Evolutionary conservation across 2,797 vertebrate genomes (phyloP).

Genomic region (Myoxocephalus aenaeus): DNA sequence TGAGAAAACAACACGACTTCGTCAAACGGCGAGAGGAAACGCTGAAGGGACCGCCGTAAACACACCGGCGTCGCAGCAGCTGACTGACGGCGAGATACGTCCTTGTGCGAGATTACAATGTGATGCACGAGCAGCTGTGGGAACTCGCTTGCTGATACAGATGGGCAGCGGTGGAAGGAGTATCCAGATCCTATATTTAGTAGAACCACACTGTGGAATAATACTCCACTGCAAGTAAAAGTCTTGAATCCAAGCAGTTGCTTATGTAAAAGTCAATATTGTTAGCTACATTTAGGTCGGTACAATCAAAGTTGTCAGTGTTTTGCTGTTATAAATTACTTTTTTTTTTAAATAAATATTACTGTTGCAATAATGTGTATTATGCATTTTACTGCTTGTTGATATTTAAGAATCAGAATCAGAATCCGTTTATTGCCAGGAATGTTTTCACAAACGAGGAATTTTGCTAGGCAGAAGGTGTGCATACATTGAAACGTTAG

Average conservation of each 20-base stretch:
- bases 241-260: background rate
- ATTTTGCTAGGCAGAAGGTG: too few relatives aligned
- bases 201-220: background rate
- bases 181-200: background rate
- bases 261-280: too few relatives aligned
- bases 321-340: background rate
- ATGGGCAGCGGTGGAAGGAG: background rate
- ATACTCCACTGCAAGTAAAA: background rate
- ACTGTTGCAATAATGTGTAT: background rate
- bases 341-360: background rate
- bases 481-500: too few relatives aligned
- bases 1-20: conserved; percentile 28
- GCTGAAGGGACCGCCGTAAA: conserved; percentile 30
- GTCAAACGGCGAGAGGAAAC: conserved; percentile 15
- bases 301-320: background rate
- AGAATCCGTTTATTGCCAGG: too few relatives aligned
- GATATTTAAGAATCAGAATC: too few relatives aligned
- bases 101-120: conserved; percentile 44
- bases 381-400: background rate
- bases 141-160: conserved; percentile 32
- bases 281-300: too few relatives aligned
- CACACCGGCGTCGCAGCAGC: background rate
- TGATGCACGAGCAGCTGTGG: conserved; percentile 48
- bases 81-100: conserved; percentile 44
- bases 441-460: too few relatives aligned